These are phyloP conservation scores for Eulithis prunata DNA, from an alignment of 2,888 invertebrate genomes.

Conservation along the genomic window DNA sequence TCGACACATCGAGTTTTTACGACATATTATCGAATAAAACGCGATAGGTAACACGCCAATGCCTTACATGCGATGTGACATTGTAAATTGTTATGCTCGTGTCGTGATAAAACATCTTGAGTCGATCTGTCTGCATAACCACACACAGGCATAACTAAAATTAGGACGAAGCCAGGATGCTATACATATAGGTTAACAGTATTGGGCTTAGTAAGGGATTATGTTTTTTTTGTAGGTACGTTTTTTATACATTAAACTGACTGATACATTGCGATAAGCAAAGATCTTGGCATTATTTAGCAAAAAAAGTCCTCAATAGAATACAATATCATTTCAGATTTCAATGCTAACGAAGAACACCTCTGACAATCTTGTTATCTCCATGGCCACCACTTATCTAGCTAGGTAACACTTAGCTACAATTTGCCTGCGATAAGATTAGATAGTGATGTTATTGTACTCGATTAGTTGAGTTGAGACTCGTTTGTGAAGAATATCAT, in stretches of 20 bases:
- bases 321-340: conserved; percentile 5
- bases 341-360: conserved; percentile 24
- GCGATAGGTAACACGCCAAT: conserved; percentile 46
- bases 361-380: conserved; percentile 32
- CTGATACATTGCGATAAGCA: conserved; percentile 24
- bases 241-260: neutral
- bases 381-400: conserved; percentile 23
- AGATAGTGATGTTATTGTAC: conserved; percentile 40
- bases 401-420: conserved; percentile 33
- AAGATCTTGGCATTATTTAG: conserved; percentile 31
- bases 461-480: conserved; percentile 34
- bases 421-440: conserved; percentile 40
- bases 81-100: conserved; percentile 50
- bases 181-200: too few species aligned
- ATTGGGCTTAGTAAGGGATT: too few species aligned
- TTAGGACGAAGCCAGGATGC: too few species aligned
- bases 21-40: conserved; percentile 56
- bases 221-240: too few species aligned
- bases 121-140: conserved; percentile 28
- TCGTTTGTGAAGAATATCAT: conserved; percentile 35
- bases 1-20: conserved; percentile 60
- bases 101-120: conserved; percentile 48
- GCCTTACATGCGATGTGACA: conserved; percentile 44
- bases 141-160: conserved; percentile 3
- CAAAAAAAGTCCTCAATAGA: conserved; percentile 8